Base-by-base conservation (phyloP, 2,888 invertebrate genomes). In the Hydrotaea cyrtoneurina region DNA sequence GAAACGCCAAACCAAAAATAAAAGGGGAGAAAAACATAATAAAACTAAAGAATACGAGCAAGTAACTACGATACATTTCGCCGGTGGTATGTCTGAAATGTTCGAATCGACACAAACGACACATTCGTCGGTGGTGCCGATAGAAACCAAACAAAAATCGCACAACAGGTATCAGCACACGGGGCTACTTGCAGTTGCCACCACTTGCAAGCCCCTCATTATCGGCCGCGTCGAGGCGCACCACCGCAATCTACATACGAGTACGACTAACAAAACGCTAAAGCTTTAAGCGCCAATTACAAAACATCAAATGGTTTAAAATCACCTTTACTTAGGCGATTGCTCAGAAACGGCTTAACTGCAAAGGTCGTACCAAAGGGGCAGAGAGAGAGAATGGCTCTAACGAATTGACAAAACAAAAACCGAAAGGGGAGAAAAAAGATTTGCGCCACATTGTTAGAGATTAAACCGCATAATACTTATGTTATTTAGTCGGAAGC, bases 21-120 rank as follows among this genome's bases (percentile, higher is more conserved):
- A n/a, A n/a, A n/a, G n/a, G 43, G 15, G 15, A n/a, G n/a, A n/a
- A n/a, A 50, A n/a, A 50, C 4, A 31, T 31, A 31, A 4, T 31
- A 7, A 31, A 66, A 74, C 69, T 19, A 11, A 39, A 39, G 39
- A 8, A 31, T 31, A 21, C 5, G 26, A 26, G 15, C 43, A 69
- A 46, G 11, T 4, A 46, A 46, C 36, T 36, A 62, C 62, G n/a
- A 62, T 17, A 19, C 46, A 57, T 79, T 85, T 86, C 87, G 87
- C 89, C 85, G 91, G 91, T 89, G 90, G 91, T 87, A 90, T 90
- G 87, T 89, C 89, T 89, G 86, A 85, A 85, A 88, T 88, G 75
- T 85, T 79, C 31, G 57, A 81, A 80, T 78, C 84, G 86, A 85
- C 86, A 87, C 82, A 85, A 84, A 80, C 79, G 84, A 85, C 87